Evolutionary conservation across 2,888 invertebrate genomes (phyloP), one percentile per base, ranked within the genome.

Genomic region (Hyposoter dolosus): DNA sequence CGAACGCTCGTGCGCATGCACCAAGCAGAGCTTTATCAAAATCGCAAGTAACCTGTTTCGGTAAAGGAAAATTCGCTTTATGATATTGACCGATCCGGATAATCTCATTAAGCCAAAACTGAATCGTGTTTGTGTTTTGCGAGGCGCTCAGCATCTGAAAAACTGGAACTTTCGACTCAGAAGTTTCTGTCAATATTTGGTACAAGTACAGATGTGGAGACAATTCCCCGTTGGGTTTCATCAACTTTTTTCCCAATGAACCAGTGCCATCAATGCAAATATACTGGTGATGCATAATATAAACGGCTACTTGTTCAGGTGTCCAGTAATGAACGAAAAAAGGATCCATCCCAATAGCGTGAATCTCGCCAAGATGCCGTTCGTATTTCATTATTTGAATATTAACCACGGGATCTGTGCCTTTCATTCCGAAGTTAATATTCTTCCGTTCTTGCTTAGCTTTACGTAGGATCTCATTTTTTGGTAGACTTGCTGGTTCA

Each of bases 11-110:
- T 23, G 65, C 78, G 32, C 87, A 56, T 15, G 85, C 81, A 32
- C 87, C 86, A 32, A 88, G 47, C 47, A 88, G 56, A 15, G 87
- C 88, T 63, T 81, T 81, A 56, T 88, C 86, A 10, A 88, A 89
- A 60, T 87, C 84, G 15, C 69, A 80, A 43, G 88, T 68, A n/a
- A 88, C 85, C 72, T 82, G 65, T 45, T 69, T 66, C 35, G 82
- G 85, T 68, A 77, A 50, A 12, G 88, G 86, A 71, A 88, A 88
- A 28, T 69, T 84, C n/a, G 47, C 19, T 63, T 80, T 86, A 19
- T 81, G 53, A 40, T 45, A 77, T 9, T 10, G 40, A 45, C 88
- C 87, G 32, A 84, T 81, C 10, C 87, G 71, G 15, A 87, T 28
- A 69, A 88, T 80, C 50, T 88, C 87, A 15, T 50, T 53, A n/a